Percentiles rank a stretch among this genome's conserved stretches.
Evolutionary conservation across 37 sponge, comb jelly and placozoan genomes (phyloP).

Genomic region (Mnemiopsis leidyi): DNA sequence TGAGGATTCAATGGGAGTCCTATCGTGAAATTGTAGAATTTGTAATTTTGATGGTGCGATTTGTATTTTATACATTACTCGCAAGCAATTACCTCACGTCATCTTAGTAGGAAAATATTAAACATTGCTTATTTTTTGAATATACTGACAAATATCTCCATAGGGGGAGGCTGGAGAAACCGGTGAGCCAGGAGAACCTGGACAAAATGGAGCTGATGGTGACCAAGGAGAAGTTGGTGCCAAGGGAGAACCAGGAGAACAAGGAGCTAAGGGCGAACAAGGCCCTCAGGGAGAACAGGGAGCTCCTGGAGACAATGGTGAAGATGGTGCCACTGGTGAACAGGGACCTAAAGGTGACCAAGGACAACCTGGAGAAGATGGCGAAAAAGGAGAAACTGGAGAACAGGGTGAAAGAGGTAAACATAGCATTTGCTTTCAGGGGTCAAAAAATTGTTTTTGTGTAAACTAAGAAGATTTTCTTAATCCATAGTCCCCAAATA

Average conservation of each 20-base stretch:
- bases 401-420: neutral
- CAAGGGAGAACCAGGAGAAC: neutral
- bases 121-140: too few species aligned
- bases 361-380: neutral
- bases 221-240: neutral
- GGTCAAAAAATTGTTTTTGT: too few species aligned
- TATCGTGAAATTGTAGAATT: too few species aligned
- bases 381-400: neutral
- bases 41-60: too few species aligned
- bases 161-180: neutral
- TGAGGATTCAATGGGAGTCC: too few species aligned
- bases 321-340: constrained; percentile 35
- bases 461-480: too few species aligned
- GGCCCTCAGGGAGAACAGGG: neutral
- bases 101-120: too few species aligned
- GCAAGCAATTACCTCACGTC: too few species aligned
- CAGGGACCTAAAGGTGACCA: neutral
- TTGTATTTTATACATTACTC: too few species aligned
- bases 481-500: too few species aligned
- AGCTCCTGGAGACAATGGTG: constrained; percentile 20
- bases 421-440: neutral
- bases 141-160: too few species aligned
- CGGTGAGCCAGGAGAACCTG: neutral
- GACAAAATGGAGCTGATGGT: neutral
- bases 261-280: constrained; percentile 1